A percentile compares a stretch with the other conserved stretches of the same genome.
Conservation (phyloP, 2,888 invertebrate genomes). For the Cyclophora punctaria region DNA sequence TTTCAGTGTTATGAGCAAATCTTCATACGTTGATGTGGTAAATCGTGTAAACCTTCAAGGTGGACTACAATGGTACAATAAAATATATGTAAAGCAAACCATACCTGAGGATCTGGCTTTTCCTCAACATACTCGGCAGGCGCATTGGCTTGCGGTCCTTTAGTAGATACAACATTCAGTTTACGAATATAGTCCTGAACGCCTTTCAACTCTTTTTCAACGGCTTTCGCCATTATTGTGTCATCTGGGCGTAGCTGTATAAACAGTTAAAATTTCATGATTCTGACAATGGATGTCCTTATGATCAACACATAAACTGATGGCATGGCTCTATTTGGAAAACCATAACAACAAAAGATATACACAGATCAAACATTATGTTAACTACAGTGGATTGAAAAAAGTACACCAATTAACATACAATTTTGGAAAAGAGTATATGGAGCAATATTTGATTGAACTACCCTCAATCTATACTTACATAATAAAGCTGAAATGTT, state of each 20-base stretch:
- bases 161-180: conserved; percentile 86
- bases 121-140: conserved; percentile 78
- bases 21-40: too few species aligned
- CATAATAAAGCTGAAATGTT: too few species aligned
- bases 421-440: too few species aligned
- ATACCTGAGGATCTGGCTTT: conserved; percentile 79
- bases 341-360: too few species aligned
- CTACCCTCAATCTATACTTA: too few species aligned
- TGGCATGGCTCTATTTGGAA: too few species aligned
- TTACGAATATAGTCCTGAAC: conserved; percentile 93
- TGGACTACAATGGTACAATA: too few species aligned
- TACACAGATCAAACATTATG: too few species aligned
- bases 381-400: neutral
- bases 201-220: conserved; percentile 87
- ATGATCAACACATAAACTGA: too few species aligned
- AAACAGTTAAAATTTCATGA: conserved; percentile 1
- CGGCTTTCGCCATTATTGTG: conserved; percentile 83
- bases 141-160: conserved; percentile 85
- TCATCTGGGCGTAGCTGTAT: conserved; percentile 88
- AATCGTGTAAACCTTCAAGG: too few species aligned
- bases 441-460: too few species aligned
- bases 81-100: neutral
- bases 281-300: too few species aligned
- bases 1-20: neutral
- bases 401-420: neutral